Conservation (phyloP, 2,888 invertebrate genomes). For the Trissolcus japonicus region DNA sequence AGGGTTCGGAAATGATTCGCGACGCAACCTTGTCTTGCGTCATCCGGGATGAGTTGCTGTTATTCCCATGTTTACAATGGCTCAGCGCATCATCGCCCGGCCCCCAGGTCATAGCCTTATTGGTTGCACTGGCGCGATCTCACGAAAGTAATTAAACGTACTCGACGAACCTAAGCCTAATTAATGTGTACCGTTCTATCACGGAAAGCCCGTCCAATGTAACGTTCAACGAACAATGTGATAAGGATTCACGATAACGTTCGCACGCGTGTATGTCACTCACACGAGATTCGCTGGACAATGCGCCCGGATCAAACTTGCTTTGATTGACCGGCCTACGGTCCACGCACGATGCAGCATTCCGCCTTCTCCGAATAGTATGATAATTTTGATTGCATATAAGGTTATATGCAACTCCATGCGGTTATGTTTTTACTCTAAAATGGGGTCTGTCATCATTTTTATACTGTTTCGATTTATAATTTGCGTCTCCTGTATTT, state of each 20-base stretch:
- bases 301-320: constrained; percentile 54
- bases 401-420: no score
- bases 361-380: constrained; percentile 17
- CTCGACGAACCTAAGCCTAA: constrained; percentile 71
- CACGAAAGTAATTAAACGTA: constrained; percentile 75
- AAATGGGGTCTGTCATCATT: no score
- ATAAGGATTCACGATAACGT: constrained; percentile 62
- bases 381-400: constrained; percentile 33
- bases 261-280: constrained; percentile 57
- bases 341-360: constrained; percentile 13
- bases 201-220: constrained; percentile 61
- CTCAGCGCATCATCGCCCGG: constrained; percentile 61
- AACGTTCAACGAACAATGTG: constrained; percentile 60
- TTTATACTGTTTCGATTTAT: no score
- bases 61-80: constrained; percentile 74
- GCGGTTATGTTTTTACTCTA: no score
- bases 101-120: constrained; percentile 49
- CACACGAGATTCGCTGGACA: constrained; percentile 49
- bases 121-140: constrained; percentile 67
- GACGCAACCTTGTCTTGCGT: constrained; percentile 32
- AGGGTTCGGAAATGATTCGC: constrained; percentile 47
- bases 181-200: constrained; percentile 72
- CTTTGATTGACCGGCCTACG: constrained; percentile 54
- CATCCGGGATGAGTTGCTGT: constrained; percentile 69
- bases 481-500: no score